Evolutionary conservation across 1,140 invertebrate genomes (phyloP), one percentile per base, ranked within the genome.

Genomic region (Harlomillsia oculata): DNA sequence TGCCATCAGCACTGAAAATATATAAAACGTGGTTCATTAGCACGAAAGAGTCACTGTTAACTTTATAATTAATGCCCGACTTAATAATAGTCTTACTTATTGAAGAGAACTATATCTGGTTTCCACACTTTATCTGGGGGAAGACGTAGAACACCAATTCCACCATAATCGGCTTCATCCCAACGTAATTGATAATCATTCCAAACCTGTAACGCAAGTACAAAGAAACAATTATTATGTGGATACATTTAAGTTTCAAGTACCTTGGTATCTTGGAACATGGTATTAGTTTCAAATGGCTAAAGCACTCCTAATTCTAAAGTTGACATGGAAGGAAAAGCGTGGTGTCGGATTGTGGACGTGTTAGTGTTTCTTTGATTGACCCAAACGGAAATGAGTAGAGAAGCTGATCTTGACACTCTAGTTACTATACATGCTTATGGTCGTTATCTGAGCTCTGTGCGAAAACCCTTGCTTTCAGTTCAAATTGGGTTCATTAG

Each of bases 51-150:
- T 36, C 18, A 36, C 20, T 5, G 37, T 14, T 39, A 39, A 16
- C 36, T 23, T 23, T 21, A 25, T 21, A 21, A 9, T 32, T 37
- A 37, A 3, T 34, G 21, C 37, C n/a, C 20, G 37, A n/a, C 5
- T 39, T 39, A 39, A 5, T 16, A 39, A 39, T 8, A 43, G 26
- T n/a, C 84, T 81, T 79, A 97, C 94, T 99, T 99, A 78, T 99
- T 99, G 73, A 99, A 99, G 34, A 99, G 79, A 29, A 99, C 96
- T 67, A 99, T 97, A 73, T 99, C 97, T 4, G 97, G 96, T 72
- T 96, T 96, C 96, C 96, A 99, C 52, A 99, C 94, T 81, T 97
- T 97, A 72, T 98, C 93, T 20, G 94, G 93, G 21, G 92, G 89
- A 60, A 99, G 80, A 61, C 95, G 81, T 32, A 99, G 80, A 20